A percentile compares a stretch with the other conserved stretches of the same genome.
phyloP scores from a whole-genome alignment of 2,113 vertebrate genomes.

The Marmota flaviventris region DNA sequence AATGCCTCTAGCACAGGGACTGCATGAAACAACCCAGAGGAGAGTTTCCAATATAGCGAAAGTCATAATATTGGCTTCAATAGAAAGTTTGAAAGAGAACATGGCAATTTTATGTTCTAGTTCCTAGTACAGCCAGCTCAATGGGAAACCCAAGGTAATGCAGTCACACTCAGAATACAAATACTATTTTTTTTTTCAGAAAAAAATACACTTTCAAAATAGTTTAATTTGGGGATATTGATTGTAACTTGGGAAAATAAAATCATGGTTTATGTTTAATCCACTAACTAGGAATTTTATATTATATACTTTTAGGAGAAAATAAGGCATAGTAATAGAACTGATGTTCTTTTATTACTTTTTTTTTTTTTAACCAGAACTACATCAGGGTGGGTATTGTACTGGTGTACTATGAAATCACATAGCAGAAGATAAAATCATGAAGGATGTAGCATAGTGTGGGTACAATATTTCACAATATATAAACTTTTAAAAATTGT shows the following conservation, averaged over 20 bases:
- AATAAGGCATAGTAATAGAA: neutral
- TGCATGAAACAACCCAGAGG: slow-evolving; percentile 7
- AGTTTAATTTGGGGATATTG: neutral
- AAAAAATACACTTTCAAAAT: slow-evolving; percentile 21
- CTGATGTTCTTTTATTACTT: neutral
- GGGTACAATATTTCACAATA: neutral
- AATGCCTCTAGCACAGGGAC: neutral
- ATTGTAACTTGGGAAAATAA: slow-evolving; percentile 33
- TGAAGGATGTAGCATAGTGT: neutral
- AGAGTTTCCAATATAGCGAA: slow-evolving; percentile 57
- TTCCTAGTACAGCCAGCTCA: slow-evolving; percentile 35
- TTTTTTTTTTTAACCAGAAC: slow-evolving; percentile 34
- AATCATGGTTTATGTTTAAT: neutral
- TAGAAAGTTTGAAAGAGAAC: slow-evolving; percentile 47
- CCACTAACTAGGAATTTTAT: neutral
- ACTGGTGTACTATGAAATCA: neutral
- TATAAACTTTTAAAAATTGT: neutral
- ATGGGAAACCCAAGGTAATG: neutral
- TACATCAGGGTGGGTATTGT: neutral
- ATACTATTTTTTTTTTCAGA: slow-evolving; percentile 48
- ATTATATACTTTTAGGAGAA: neutral
- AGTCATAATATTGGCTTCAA: slow-evolving; percentile 54
- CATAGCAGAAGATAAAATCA: neutral
- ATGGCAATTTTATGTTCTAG: slow-evolving; percentile 37
- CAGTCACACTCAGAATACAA: slow-evolving; percentile 30